Evolutionary conservation across 2,113 vertebrate genomes (phyloP).

Genomic region (Cygnus buccinator): DNA sequence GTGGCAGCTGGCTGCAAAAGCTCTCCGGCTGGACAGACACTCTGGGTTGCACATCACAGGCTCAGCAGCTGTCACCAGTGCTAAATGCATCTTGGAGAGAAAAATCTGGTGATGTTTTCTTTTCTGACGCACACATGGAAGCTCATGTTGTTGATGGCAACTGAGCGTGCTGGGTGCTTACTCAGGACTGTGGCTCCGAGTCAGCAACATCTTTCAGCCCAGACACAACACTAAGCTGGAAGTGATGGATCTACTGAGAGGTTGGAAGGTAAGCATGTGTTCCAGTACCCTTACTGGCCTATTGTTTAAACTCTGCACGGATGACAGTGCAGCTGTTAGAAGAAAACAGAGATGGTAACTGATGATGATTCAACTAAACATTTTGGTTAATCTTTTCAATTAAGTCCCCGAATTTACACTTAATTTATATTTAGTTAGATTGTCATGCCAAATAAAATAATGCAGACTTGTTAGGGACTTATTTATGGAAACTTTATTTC

Average conservation of each 20-base stretch:
- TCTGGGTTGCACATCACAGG: not conserved
- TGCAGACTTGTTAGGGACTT: not conserved
- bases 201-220: not conserved
- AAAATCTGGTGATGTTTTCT: not conserved
- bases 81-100: not conserved
- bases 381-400: not conserved
- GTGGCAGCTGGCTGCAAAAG: not conserved
- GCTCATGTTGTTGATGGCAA: not conserved
- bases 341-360: not conserved
- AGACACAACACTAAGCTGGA: not conserved
- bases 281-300: not conserved
- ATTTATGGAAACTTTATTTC: conserved; percentile 1
- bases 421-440: not conserved
- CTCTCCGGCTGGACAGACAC: accelerated
- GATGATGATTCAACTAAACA: not conserved
- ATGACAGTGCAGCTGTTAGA: not conserved
- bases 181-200: not conserved
- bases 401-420: not conserved
- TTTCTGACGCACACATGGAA: not conserved
- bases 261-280: not conserved
- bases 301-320: not conserved
- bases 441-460: not conserved
- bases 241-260: not conserved
- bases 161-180: not conserved
- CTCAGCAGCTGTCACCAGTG: not conserved